Base-by-base conservation (phyloP, 2,113 vertebrate species). In the Pseudopipra pipra region DNA sequence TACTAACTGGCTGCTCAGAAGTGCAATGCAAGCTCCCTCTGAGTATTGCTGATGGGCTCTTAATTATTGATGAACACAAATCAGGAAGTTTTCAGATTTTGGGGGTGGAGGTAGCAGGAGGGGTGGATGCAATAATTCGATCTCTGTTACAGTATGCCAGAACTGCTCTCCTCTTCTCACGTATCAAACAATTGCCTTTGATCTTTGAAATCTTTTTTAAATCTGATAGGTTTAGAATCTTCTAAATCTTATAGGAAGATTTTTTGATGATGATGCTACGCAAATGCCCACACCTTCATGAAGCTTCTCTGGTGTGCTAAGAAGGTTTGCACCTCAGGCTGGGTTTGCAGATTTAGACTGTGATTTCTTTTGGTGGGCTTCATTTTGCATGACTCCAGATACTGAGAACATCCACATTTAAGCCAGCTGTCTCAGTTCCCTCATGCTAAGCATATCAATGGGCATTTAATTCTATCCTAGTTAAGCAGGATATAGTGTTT, bases 1-100 rank as follows among this genome's bases (percentile, higher is more conserved):
- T 98, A 98, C 98, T 97, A 97, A 96, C 96, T 66, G 96, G 96
- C 98, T 98, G 97, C 96, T 97, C 96, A 97, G 97, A 98, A 98
- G 98, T 98, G 98, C 98, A 98, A 97, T 97, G 97, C 97, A 98
- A 98, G 98, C 98, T 98, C 98, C 98, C 98, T 97, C 87, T 76
- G 98, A 98, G 98, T 95, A 97, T 97, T 98, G 97, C 98, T 98
- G 98, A 98, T 98, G 98, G 97, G 82, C 93, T 97, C 96, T 99
- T 98, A 98, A 99, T 99, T 98, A 98, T 98, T 99, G 97, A 99
- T 98, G 97, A 98, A 87, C 96, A 96, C 91, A 97, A 98, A 97
- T 97, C 97, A 98, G 97, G 97, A 98, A 97, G 97, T 97, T 98
- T 98, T 96, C 77, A 95, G 96, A 96, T 95, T 72, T 90, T 87